phyloP scores from a whole-genome alignment of 1,140 invertebrate species.

The Paraescarpia echinospica region DNA sequence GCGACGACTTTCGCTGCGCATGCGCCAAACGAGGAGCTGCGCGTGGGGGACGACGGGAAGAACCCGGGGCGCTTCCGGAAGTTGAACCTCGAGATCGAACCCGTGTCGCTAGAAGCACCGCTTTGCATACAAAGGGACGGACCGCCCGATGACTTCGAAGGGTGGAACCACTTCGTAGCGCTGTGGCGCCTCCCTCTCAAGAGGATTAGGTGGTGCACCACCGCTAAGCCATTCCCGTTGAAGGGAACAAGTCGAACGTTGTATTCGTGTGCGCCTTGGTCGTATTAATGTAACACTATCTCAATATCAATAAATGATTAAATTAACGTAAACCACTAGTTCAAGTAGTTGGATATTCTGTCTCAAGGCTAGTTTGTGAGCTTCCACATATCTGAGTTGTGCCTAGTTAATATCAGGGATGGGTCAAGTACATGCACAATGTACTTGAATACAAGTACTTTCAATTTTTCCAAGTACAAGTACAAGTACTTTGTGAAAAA shows the following conservation, averaged over 20 bases:
- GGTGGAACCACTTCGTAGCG: slow-evolving; percentile 21
- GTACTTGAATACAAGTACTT: no score
- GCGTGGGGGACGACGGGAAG: background rate
- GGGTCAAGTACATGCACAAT: no score
- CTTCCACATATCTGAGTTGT: no score
- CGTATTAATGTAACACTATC: background rate
- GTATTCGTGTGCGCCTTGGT: slow-evolving; percentile 20
- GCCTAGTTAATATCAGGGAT: no score
- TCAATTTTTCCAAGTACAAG: no score
- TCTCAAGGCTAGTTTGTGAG: no score
- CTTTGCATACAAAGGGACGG: slow-evolving; percentile 24
- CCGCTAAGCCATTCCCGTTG: background rate
- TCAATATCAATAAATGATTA: no score
- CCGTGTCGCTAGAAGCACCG: slow-evolving; percentile 22
- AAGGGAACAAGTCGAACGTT: background rate
- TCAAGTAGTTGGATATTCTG: no score
- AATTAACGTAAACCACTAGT: no score
- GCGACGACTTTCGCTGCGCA: slow-evolving; percentile 14
- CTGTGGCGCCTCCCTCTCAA: slow-evolving; percentile 28
- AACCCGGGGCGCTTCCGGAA: slow-evolving; percentile 23
- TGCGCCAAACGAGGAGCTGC: slow-evolving; percentile 15
- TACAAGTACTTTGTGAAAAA: no score
- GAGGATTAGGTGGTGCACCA: background rate
- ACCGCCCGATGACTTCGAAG: slow-evolving; percentile 19
- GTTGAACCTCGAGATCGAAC: slow-evolving; percentile 27